A percentile compares a stretch with the other conserved stretches of the same genome.
Conservation (phyloP, 30 jellyfish, hydroid and myxozoan genomes). For the Aurelia sp. region DNA sequence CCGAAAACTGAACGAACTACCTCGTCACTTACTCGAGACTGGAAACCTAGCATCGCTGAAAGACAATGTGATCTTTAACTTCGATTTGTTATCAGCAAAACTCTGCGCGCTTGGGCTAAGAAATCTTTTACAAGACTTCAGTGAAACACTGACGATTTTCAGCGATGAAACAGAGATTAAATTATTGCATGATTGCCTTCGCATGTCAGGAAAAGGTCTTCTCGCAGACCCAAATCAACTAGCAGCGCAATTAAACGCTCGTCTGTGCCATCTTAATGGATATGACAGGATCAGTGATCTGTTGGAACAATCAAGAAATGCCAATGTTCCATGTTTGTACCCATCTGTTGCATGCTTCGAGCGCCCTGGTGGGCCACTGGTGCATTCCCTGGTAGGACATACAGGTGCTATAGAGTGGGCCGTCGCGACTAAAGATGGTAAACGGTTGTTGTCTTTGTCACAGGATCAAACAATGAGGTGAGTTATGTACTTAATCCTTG, state of each 20-base stretch:
- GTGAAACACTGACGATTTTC: conserved; percentile 57
- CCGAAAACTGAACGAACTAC: conserved; percentile 86
- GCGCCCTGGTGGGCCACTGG: conserved; percentile 85
- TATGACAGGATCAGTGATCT: conserved; percentile 22
- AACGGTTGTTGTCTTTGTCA: conserved; percentile 50
- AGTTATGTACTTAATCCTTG: not conserved
- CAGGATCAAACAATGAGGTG: conserved; percentile 68
- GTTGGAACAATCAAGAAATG: conserved; percentile 50
- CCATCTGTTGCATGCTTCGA: conserved; percentile 75
- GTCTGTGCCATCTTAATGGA: conserved; percentile 39
- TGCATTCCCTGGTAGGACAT: conserved; percentile 84
- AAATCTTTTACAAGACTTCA: conserved; percentile 63
- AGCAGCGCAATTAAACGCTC: conserved; percentile 71
- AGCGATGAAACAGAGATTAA: conserved; percentile 68
- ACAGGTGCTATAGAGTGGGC: conserved; percentile 45
- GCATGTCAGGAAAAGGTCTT: conserved; percentile 66
- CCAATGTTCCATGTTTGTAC: conserved; percentile 67
- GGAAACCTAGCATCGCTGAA: conserved; percentile 46
- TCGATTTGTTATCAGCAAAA: conserved; percentile 70
- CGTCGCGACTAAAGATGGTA: conserved; percentile 37
- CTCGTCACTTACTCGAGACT: conserved; percentile 64
- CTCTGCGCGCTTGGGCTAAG: conserved; percentile 73
- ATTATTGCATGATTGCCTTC: conserved; percentile 61
- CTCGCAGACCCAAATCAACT: conserved; percentile 70
- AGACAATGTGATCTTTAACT: conserved; percentile 56